Evolutionary conservation across 2,113 vertebrate species (phyloP), one percentile per base, ranked within the genome.

Genomic region (Empidonax alnorum): DNA sequence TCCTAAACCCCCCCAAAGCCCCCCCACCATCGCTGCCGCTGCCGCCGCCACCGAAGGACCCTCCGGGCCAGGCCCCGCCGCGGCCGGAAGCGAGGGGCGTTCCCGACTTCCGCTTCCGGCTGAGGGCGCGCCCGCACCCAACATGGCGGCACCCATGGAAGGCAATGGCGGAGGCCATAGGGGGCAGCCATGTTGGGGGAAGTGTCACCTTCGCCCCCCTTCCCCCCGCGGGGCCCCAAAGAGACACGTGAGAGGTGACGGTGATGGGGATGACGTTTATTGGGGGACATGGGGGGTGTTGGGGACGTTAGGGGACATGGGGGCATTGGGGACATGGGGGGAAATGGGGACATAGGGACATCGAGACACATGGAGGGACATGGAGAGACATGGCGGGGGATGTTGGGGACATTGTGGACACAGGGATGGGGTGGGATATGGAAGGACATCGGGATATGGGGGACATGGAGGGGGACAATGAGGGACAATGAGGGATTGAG

Each of bases 111-210:
- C 55, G 55, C 33, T 75, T 75, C 55, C 72, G 19, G 19, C 19
- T 12, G n/a, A 7, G 52, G 31, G 2, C 2, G 13, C 1, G 31
- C 18, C 52, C 23, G 17, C 37, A 16, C 12, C 18, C 31, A 44
- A 10, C 9, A 74, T 74, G 72, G 72, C 72, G 41, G 53, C 41
- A 18, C 18, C 18, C 53, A 3, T 18, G 25, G 42, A 6, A 8
- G 8, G 14, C 6, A 14, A 47, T 59, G 46, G 66, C 46, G 46
- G 46, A 9, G 17, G n/a, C 55, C 33, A 0, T 3, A 2, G 20
- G 33, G 27, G 24, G 25, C 33, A 20, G 27, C 42, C 73, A 31
- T 37, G 55, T 47, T 37, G 30, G 10, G 14, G 9, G 24, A 10
- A 12, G 5, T 4, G 31, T 28, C 18, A 33, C 71, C 23, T 47